Percentiles rank a stretch among this genome's conserved stretches.
Conservation (phyloP, 2,888 invertebrate species). For the Cenopis cana region DNA sequence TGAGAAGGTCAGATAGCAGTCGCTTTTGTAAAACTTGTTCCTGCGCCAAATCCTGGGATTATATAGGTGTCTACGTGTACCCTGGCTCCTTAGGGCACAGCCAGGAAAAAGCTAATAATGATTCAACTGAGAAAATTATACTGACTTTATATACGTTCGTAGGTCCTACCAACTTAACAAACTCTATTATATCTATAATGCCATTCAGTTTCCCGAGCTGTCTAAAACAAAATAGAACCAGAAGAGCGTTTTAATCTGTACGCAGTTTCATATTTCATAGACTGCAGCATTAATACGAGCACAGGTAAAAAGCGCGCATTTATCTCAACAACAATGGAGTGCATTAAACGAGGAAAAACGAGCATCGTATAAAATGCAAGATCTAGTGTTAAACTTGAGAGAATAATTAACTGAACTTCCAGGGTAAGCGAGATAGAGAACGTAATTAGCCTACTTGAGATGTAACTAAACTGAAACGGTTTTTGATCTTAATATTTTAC, state of each 20-base stretch:
- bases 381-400: conserved; percentile 67
- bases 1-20: too few relatives aligned
- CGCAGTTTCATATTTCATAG: conserved; percentile 50
- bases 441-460: conserved; percentile 47
- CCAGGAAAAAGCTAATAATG: too few relatives aligned
- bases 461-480: conserved; percentile 16
- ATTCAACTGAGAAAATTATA: too few relatives aligned
- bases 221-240: conserved; percentile 12
- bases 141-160: neutral
- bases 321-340: conserved; percentile 60
- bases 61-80: too few relatives aligned
- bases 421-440: conserved; percentile 45
- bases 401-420: conserved; percentile 64
- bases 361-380: conserved; percentile 54
- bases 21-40: too few relatives aligned
- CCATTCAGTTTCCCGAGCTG: neutral
- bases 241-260: conserved; percentile 29
- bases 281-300: conserved; percentile 46
- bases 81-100: too few relatives aligned
- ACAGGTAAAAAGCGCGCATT: conserved; percentile 61
- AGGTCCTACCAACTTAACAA: neutral
- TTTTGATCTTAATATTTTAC: conserved; percentile 3
- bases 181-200: neutral
- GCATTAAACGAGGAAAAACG: conserved; percentile 50
- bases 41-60: too few relatives aligned